These are phyloP conservation scores for Silurus lanzhouensis DNA, from an alignment of 2,797 vertebrate species.

Conservation along the genomic window DNA sequence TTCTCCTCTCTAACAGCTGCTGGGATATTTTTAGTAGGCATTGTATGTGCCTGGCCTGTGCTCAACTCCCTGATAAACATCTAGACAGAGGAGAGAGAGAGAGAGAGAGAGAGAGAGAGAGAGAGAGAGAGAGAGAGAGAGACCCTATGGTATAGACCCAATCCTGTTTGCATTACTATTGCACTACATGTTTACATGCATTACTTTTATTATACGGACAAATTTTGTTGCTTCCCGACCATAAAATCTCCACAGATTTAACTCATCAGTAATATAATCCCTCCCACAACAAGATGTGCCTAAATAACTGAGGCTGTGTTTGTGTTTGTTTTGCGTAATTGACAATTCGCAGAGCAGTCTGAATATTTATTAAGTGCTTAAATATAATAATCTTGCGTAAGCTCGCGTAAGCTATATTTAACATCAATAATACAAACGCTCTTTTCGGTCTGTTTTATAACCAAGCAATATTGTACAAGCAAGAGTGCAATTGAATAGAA, in stretches of 20 bases:
- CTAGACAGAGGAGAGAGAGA: constrained; percentile 19
- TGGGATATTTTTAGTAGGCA: constrained; percentile 66
- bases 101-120: not conserved
- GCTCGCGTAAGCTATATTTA: not conserved
- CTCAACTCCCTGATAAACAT: constrained; percentile 53
- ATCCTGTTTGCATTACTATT: constrained; percentile 18
- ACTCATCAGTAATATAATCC: constrained; percentile 38
- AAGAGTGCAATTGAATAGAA: not conserved
- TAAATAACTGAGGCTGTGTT: constrained; percentile 34
- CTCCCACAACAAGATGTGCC: constrained; percentile 26
- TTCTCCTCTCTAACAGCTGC: constrained; percentile 60
- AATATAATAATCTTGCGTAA: not conserved
- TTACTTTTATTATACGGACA: constrained; percentile 12
- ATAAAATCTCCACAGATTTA: constrained; percentile 31
- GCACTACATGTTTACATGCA: not conserved
- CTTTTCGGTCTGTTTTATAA: not conserved
- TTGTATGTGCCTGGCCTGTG: constrained; percentile 57
- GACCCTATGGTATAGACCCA: not conserved
- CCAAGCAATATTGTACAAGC: not conserved
- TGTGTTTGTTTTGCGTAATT: constrained; percentile 26
- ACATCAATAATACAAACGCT: not conserved
- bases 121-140: not conserved
- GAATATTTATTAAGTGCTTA: constrained; percentile 13
- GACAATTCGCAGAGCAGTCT: not conserved
- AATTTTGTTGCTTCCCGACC: constrained; percentile 31